Evolutionary conservation across 2,797 vertebrate genomes (phyloP).

Genomic region (Coregonus ussuriensis): DNA sequence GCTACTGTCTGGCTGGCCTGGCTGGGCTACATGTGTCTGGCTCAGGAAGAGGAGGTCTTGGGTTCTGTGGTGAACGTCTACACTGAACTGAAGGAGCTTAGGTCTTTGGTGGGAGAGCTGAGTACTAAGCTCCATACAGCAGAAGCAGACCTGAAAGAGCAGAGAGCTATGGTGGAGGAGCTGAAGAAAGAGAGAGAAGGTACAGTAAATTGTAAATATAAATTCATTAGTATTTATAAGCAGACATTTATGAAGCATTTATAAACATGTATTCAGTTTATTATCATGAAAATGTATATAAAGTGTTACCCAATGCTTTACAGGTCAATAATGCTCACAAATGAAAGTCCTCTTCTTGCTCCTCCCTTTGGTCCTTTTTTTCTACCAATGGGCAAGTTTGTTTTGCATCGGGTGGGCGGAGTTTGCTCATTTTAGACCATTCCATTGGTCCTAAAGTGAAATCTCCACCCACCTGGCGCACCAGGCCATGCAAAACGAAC

Average conservation of each 20-base stretch:
- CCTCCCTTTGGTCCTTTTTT: not conserved
- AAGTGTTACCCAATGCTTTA: too few species aligned
- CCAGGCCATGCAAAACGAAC: too few species aligned
- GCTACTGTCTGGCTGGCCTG: not conserved
- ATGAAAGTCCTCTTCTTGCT: too few species aligned
- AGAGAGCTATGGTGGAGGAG: not conserved
- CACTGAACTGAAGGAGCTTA: slow-evolving; percentile 28
- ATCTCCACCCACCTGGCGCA: too few species aligned
- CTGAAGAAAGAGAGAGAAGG: slow-evolving; percentile 1
- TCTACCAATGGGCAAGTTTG: too few species aligned
- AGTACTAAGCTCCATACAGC: slow-evolving; percentile 6
- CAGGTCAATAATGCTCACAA: too few species aligned
- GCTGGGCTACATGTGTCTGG: not conserved
- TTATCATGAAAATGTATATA: too few species aligned
- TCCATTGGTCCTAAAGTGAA: too few species aligned
- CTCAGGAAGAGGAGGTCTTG: not conserved
- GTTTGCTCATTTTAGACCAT: too few species aligned
- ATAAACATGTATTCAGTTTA: not conserved
- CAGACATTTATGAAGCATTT: not conserved
- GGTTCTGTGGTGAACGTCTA: slow-evolving; percentile 15
- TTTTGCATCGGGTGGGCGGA: too few species aligned
- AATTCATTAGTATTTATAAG: not conserved
- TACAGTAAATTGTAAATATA: not conserved
- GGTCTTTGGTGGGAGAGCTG: slow-evolving; percentile 10
- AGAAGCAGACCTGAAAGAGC: slow-evolving; percentile 5